Conservation (phyloP, 2,888 invertebrate genomes). For the Drosophila meridiana region DNA sequence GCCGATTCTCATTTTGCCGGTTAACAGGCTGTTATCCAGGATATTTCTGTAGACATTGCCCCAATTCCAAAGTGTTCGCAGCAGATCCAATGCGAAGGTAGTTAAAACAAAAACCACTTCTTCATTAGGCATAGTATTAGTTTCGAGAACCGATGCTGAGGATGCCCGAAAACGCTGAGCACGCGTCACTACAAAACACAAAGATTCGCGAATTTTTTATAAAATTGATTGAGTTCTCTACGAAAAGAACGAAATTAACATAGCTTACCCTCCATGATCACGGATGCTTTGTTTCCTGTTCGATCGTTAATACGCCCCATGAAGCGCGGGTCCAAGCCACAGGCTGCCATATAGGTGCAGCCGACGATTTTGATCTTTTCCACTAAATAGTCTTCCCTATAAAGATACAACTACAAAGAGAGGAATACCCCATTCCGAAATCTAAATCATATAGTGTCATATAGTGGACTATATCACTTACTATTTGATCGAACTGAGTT, state of each 20-base stretch:
- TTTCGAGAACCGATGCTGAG: neutral
- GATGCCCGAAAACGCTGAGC: neutral
- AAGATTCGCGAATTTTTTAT: too few species aligned
- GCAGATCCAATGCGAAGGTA: slow-evolving; percentile 86
- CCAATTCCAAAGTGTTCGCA: slow-evolving; percentile 87
- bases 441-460: too few species aligned
- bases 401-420: slow-evolving; percentile 86
- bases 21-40: slow-evolving; percentile 65
- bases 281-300: neutral
- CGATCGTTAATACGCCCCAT: slow-evolving; percentile 77
- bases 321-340: slow-evolving; percentile 92
- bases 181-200: slow-evolving; percentile 5
- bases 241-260: neutral
- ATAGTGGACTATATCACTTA: slow-evolving; percentile 80
- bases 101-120: slow-evolving; percentile 88
- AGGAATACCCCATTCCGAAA: too few species aligned
- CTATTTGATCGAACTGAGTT: slow-evolving; percentile 93
- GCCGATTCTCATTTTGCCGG: slow-evolving; percentile 86
- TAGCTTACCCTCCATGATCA: slow-evolving; percentile 10
- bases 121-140: slow-evolving; percentile 61
- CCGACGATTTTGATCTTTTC: slow-evolving; percentile 99
- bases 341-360: slow-evolving; percentile 98
- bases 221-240: too few species aligned
- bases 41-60: slow-evolving; percentile 86
- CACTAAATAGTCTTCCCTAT: slow-evolving; percentile 87